phyloP scores from a whole-genome alignment of 2,888 invertebrate genomes.

The Cheilosia vulpina region DNA sequence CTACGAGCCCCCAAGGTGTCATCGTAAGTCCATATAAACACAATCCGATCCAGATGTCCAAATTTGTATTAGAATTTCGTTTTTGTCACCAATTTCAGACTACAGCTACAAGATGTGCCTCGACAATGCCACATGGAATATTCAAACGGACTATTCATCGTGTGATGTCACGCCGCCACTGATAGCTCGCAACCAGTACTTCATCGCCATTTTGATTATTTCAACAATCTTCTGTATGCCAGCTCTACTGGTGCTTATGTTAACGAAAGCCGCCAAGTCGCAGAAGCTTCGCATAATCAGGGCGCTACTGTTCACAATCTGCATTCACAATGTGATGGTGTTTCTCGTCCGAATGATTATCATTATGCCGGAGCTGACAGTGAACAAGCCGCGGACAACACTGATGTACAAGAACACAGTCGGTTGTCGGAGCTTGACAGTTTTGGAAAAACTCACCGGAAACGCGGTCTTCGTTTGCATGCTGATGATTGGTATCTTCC shows the following conservation, averaged over 20 bases:
- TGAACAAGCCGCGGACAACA: slow-evolving; percentile 82
- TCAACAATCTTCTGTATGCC: slow-evolving; percentile 85
- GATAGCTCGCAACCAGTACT: slow-evolving; percentile 84
- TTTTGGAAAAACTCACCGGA: slow-evolving; percentile 85
- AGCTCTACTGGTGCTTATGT: slow-evolving; percentile 85
- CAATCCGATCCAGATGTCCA: background rate
- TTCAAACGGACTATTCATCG: slow-evolving; percentile 85
- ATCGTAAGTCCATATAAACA: slow-evolving; percentile 83
- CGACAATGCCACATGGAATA: slow-evolving; percentile 85
- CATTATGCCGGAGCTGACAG: slow-evolving; percentile 84
- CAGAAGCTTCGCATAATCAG: slow-evolving; percentile 86
- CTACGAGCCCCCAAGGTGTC: slow-evolving; percentile 85
- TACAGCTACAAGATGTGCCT: slow-evolving; percentile 86
- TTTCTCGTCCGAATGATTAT: slow-evolving; percentile 86
- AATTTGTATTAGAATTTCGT: slow-evolving; percentile 11
- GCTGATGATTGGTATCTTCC: slow-evolving; percentile 87
- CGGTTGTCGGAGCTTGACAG: slow-evolving; percentile 85
- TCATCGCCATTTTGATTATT: slow-evolving; percentile 85
- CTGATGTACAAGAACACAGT: slow-evolving; percentile 84
- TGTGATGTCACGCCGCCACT: slow-evolving; percentile 86
- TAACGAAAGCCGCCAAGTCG: slow-evolving; percentile 85
- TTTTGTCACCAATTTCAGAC: slow-evolving; percentile 82
- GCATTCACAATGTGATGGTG: slow-evolving; percentile 85
- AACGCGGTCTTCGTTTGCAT: slow-evolving; percentile 88
- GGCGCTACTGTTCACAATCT: slow-evolving; percentile 86